Evolutionary conservation across 1,140 invertebrate genomes (phyloP), one percentile per base, ranked within the genome.

Genomic region (Drosophila melanogaster): DNA sequence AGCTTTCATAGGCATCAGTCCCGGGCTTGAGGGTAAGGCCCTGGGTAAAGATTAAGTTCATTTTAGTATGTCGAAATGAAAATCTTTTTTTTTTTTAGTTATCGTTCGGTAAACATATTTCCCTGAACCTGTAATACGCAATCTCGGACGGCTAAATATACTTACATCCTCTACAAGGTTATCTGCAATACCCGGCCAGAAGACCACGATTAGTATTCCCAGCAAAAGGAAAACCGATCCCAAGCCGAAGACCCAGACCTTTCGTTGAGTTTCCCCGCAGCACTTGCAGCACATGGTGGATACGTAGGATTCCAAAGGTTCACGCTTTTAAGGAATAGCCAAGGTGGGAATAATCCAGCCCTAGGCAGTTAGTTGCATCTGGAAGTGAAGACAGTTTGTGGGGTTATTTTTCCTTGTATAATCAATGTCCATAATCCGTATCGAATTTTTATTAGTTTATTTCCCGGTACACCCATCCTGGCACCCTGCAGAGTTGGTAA

Each of bases 1-100:
- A 97, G 54, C 95, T 93, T 6, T 93, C 66, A 87, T 93, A 96
- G 55, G 94, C 94, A 44, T 93, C 93, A 0, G 96, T 95, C 15
- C 92, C 92, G 14, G 93, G 93, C 15, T 93, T 89, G 57, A 96
- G 79, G 30, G 90, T 90, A 55, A 96, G 90, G 93, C 95, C 92
- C 95, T 96, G 3, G 0, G 41, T 14, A 26, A 8, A 0, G 1
- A 49, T 3, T 14, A 19, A 3, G 22, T 44, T n/a, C 4, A 12
- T 19, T 44, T 5, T 22, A 1, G 6, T 17, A n/a, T 11, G 7
- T 30, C 6, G 26, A 26, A 26, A 7, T 6, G 7, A 30, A 6
- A 30, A 7, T 1, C 7, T 1, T 7, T 30, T 30, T 30, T 30
- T 8, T 30, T 8, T 8, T 8, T 30, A 30, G 8, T 8, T 30